Percentiles rank a stretch among this genome's conserved stretches.
Conservation (phyloP, 2,888 invertebrate genomes). For the Agonopterix subpropinquella region DNA sequence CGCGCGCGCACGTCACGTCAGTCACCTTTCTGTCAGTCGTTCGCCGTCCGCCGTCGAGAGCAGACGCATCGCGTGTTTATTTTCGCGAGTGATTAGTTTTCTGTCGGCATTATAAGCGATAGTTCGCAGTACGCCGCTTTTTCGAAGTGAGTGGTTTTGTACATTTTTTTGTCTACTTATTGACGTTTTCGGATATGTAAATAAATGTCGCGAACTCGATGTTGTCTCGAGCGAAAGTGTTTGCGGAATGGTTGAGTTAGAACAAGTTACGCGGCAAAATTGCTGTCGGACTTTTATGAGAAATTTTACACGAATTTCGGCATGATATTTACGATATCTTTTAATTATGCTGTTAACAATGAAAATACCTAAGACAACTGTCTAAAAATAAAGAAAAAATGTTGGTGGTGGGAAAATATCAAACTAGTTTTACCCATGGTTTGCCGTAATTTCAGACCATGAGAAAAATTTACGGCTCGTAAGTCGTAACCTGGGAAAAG, state of each 20-base stretch:
- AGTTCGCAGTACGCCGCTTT: constrained; percentile 17
- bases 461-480: no score
- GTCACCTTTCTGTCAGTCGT: constrained; percentile 25
- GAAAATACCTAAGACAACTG: no score
- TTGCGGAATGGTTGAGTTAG: constrained; percentile 6
- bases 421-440: no score
- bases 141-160: constrained; percentile 13
- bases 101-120: constrained; percentile 1
- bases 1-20: constrained; percentile 5
- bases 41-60: constrained; percentile 20
- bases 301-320: no score
- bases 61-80: constrained; percentile 23
- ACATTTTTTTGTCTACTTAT: constrained; percentile 1
- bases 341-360: no score
- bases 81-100: constrained; percentile 25
- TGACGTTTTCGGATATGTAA: constrained; percentile 9
- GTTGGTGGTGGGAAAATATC: no score
- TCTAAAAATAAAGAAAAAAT: no score
- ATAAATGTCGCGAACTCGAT: constrained; percentile 8
- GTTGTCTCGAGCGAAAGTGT: constrained; percentile 20
- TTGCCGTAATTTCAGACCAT: no score
- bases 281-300: not conserved
- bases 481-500: no score
- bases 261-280: not conserved
- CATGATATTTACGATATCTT: no score